Base-by-base conservation (phyloP, 2,113 vertebrate genomes). In the Crotophaga sulcirostris region DNA sequence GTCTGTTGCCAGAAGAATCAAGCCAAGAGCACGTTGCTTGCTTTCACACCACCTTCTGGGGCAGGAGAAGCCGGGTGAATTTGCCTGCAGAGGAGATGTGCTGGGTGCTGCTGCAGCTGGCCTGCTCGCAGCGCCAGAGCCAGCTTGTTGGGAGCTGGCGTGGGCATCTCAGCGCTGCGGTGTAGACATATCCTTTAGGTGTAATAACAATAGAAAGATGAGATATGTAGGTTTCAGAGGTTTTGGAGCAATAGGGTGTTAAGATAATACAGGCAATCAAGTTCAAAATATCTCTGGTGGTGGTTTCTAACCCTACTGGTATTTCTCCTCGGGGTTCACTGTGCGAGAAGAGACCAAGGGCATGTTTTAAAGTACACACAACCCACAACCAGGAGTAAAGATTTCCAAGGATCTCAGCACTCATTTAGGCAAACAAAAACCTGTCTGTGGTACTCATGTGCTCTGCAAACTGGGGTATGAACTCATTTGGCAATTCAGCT, bases 111-210 rank as follows among this genome's bases (percentile, higher is more conserved):
- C 95, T 18, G 56, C 63, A 84, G 93, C 42, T 6, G n/a, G 81
- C 34, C 45, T 3, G 58, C 6, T 84, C 8, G 69, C 80, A 72
- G 54, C 26, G 69, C 87, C 90, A 20, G 79, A 77, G 79, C 1
- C 7, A 92, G 94, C 94, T 70, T 89, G 86, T 78, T 59, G 86
- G 31, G 29, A 85, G 75, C 92, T 96, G 95, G 94, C 93, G 76
- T 82, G 91, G 91, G 94, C 95, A 89, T 45, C 91, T 23, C 89
- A 62, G 11, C 0, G 2, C 89, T 95, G 95, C 11, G 77, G 87
- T 94, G 93, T 3, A 97, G 95, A 97, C 95, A 62, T 93, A 95
- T 96, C 96, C 96, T 73, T 95, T 95, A 95, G 95, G 89, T 84
- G 95, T 82, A 95, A 95, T 94, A 95, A 97, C 94, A 94, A 94